Conservation (phyloP, 2,888 invertebrate genomes). For the Tiliacea citrago region DNA sequence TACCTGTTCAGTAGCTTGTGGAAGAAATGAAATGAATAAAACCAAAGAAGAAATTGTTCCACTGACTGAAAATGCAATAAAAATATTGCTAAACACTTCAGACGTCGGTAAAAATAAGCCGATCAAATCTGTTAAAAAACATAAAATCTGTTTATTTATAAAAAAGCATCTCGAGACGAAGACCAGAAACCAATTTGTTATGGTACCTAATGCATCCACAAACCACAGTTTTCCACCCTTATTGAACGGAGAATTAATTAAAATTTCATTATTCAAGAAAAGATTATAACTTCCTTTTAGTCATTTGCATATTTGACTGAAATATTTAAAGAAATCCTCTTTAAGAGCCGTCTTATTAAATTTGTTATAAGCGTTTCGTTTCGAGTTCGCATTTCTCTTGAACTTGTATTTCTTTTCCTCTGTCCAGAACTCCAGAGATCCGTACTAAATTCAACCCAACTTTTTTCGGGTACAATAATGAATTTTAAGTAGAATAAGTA, state of each 20-base stretch:
- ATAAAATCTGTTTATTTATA: conserved; percentile 47
- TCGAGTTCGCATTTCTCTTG: conserved; percentile 70
- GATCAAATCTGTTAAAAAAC: conserved; percentile 13
- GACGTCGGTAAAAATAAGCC: conserved; percentile 13
- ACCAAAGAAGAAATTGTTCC: neutral
- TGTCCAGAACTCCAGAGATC: conserved; percentile 70
- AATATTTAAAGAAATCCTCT: conserved; percentile 84
- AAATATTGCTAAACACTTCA: conserved; percentile 4
- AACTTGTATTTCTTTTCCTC: conserved; percentile 79
- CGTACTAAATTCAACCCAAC: conserved; percentile 71
- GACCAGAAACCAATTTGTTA: conserved; percentile 63
- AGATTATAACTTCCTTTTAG: conserved; percentile 84
- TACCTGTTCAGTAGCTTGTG: too few relatives aligned
- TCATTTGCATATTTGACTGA: conserved; percentile 85
- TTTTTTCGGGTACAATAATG: conserved; percentile 75
- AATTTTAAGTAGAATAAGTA: conserved; percentile 76
- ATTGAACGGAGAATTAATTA: conserved; percentile 81
- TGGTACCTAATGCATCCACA: conserved; percentile 60
- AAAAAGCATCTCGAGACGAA: conserved; percentile 33
- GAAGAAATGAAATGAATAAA: too few relatives aligned
- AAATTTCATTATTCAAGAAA: conserved; percentile 84
- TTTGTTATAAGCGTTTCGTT: conserved; percentile 81
- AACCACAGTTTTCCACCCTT: conserved; percentile 69
- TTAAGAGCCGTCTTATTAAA: conserved; percentile 82
- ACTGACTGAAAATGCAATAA: neutral